Percentiles rank a stretch among this genome's conserved stretches.
Evolutionary conservation across 2,888 invertebrate genomes (phyloP).

Genomic region (Tachystola acroxantha): DNA sequence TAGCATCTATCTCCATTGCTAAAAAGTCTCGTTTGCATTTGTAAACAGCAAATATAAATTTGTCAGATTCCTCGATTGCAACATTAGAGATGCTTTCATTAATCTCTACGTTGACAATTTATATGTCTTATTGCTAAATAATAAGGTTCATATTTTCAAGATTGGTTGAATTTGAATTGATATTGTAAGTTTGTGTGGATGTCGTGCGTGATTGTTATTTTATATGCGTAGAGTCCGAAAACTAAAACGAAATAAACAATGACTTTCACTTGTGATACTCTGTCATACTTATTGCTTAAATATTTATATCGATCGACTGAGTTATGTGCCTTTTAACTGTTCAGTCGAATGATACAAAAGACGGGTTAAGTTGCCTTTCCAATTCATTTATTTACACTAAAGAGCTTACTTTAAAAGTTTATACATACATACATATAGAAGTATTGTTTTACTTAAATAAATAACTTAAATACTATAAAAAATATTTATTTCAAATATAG

Average conservation of each 20-base stretch:
- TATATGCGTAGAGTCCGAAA: slow-evolving; percentile 10
- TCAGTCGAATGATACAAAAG: too few relatives aligned
- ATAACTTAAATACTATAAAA: background rate
- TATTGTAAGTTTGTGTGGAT: background rate
- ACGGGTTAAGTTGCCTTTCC: too few relatives aligned
- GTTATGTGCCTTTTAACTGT: background rate
- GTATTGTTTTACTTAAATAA: background rate
- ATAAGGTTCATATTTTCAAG: background rate
- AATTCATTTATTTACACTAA: too few relatives aligned
- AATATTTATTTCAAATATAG: too few relatives aligned
- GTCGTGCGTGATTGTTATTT: slow-evolving; percentile 10
- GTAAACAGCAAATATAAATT: background rate
- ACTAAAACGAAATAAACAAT: slow-evolving; percentile 11
- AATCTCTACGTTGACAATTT: background rate
- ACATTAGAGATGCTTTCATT: background rate
- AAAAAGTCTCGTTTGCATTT: background rate
- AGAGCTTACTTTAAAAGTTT: too few relatives aligned
- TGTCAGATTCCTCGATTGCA: background rate
- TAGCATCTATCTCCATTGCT: background rate
- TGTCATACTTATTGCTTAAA: background rate
- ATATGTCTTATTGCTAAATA: background rate
- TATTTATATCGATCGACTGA: background rate
- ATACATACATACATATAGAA: too few relatives aligned
- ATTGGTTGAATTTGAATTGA: background rate
- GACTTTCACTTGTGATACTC: slow-evolving; percentile 12